Evolutionary conservation across 2,113 vertebrate species (phyloP), one percentile per base, ranked within the genome.

Genomic region (Euleptes europaea): DNA sequence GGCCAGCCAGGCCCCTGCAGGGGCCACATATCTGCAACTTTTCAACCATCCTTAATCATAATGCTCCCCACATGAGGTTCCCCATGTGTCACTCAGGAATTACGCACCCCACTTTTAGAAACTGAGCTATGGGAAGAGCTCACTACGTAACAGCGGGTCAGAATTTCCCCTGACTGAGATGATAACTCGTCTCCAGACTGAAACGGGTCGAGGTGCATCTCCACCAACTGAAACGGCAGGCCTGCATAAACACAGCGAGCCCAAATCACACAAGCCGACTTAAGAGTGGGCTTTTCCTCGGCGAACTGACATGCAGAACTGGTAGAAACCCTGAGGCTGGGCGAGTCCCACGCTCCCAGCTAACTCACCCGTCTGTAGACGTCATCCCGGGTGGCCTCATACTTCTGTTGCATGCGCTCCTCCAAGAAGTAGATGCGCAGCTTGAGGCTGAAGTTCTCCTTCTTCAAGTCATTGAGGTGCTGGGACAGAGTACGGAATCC

Each of bases 401-500:
- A 97, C 94, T 98, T 98, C 95, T 98, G 97, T 88, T 99, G 98
- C 95, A 99, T 96, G 44, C 96, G 97, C 93, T 99, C 98, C 94
- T 99, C 98, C 97, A 99, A 96, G 95, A 99, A 99, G 94, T 99
- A 99, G 95, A 99, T 99, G 94, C 98, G 95, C 78, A 99, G 96
- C 95, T 99, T 99, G 92, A 99, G 97, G 96, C 98, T 99, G 98
- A 99, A 99, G 96, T 99, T 99, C 96, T 99, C 98, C 94, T 99
- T 99, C 96, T 99, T 99, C 95, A 99, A 96, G 97, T 99, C 98
- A 77, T 98, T 98, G 93, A 99, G 98, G 95, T 99, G 98, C 98
- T 99, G 98, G 80, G 98, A 98, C 93, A 99, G 96, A 83, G 98
- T 99, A 94, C 98, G 98, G 92, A 97, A 99, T 91, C 97, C 97